Percentiles rank a stretch among this genome's conserved stretches.
Conservation (phyloP, 1,140 invertebrate genomes). For the Chrysopa pallens region DNA sequence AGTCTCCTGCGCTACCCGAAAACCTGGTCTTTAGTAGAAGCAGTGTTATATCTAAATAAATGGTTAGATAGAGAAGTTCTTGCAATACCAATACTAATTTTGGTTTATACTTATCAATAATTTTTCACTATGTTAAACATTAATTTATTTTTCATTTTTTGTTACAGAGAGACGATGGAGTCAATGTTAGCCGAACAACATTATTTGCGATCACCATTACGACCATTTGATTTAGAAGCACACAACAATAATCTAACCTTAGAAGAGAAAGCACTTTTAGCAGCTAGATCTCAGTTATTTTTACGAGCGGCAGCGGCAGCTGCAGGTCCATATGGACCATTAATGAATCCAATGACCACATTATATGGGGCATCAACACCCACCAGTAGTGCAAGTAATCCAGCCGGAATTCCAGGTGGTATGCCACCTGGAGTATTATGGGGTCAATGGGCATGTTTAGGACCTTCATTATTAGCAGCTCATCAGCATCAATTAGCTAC, state of each 20-base stretch:
- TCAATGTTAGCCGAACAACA: constrained; percentile 64
- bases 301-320: constrained; percentile 44
- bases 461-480: constrained; percentile 26
- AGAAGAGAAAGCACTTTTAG: constrained; percentile 56
- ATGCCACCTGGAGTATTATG: constrained; percentile 26
- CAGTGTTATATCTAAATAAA: too few relatives aligned
- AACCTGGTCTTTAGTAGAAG: too few relatives aligned
- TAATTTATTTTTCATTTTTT: background rate
- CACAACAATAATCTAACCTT: constrained; percentile 50
- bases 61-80: too few relatives aligned
- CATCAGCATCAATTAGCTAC: constrained; percentile 17
- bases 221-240: constrained; percentile 50
- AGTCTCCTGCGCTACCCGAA: too few relatives aligned
- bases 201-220: constrained; percentile 47
- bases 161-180: constrained; percentile 61
- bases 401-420: constrained; percentile 1
- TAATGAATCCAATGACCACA: constrained; percentile 24
- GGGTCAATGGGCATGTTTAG: constrained; percentile 41
- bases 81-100: too few relatives aligned
- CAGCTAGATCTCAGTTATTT: constrained; percentile 44
- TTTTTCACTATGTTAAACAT: too few relatives aligned
- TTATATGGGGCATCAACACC: constrained; percentile 30
- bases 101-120: too few relatives aligned
- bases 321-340: constrained; percentile 30
- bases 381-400: constrained; percentile 13